phyloP scores from a whole-genome alignment of 1,140 invertebrate species.

The Euwallacea similis region DNA sequence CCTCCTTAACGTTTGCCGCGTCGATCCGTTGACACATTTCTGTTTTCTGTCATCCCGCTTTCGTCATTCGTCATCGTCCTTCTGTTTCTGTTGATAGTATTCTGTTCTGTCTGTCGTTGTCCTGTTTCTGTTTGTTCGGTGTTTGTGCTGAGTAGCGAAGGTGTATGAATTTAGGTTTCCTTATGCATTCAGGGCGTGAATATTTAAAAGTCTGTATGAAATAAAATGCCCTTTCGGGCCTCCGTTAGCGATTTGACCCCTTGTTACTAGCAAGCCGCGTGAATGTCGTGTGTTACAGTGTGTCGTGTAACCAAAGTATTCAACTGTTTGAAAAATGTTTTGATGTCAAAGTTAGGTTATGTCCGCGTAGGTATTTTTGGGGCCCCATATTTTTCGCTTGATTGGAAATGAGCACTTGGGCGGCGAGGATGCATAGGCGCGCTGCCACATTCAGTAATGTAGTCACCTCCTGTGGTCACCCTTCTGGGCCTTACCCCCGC shows the following conservation, averaged over 20 bases:
- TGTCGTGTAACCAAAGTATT: neutral
- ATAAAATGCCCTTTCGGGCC: neutral
- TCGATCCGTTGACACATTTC: too few relatives aligned
- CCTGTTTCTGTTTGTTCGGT: too few relatives aligned
- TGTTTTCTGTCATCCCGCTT: too few relatives aligned
- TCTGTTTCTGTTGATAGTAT: too few relatives aligned
- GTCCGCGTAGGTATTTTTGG: slow-evolving; percentile 19
- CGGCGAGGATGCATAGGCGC: slow-evolving; percentile 83
- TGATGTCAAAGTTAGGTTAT: slow-evolving; percentile 37
- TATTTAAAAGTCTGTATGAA: too few relatives aligned
- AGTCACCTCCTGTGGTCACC: slow-evolving; percentile 84
- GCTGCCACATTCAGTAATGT: slow-evolving; percentile 86
- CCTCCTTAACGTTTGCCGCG: too few relatives aligned
- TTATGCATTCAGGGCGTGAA: too few relatives aligned
- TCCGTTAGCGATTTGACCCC: neutral
- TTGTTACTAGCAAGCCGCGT: slow-evolving; percentile 19
- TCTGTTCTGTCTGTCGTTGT: too few relatives aligned
- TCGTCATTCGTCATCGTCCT: too few relatives aligned
- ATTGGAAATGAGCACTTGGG: slow-evolving; percentile 80
- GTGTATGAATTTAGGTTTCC: too few relatives aligned
- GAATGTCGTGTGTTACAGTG: slow-evolving; percentile 29
- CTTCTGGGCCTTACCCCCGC: slow-evolving; percentile 73
- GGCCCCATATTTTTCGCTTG: slow-evolving; percentile 2
- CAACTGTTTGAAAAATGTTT: slow-evolving; percentile 26
- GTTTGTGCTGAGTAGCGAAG: too few relatives aligned